Evolutionary conservation across 2,888 invertebrate genomes (phyloP), one percentile per base, ranked within the genome.

Genomic region (Dione vanillae): DNA sequence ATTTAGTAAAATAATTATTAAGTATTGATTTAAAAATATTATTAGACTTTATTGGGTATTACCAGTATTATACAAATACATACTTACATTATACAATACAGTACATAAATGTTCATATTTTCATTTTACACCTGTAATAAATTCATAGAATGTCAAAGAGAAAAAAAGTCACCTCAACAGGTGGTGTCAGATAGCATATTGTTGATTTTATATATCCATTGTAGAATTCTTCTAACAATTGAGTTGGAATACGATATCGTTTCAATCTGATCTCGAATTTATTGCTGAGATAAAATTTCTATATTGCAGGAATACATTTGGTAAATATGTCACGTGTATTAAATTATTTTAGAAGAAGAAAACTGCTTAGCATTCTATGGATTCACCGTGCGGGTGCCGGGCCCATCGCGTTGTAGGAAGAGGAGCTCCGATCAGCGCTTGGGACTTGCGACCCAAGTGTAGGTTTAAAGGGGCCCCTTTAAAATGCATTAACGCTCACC

Each of bases 191-290:
- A 52, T 35, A 51, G 51, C 59, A 43, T 35, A 52, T 68, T 67
- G 67, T 41, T 61, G 51, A 68, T 61, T 61, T 68, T 68, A 61
- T 68, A 61, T 51, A 51, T 37, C 49, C 41, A 52, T 61, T 51
- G 51, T 41, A 61, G 51, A 61, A 68, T 62, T 43, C 59, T 20
- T 59, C 37, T 59, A 45, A 65, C 65, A 70, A 70, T 70, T 59
- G 65, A 61, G 27, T 65, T 70, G 58, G 59, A 65, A 65, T 65
- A 70, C 65, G 65, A 65, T 52, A 65, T 65, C 65, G 65, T 51
- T 59, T 59, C 65, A 70, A 70, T 70, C 70, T 59, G 65, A 65
- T 70, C 70, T 70, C 64, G 65, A 70, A 65, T 70, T 70, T 70
- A 70, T 70, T 56, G 49, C n/a, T 58, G 51, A 43, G 35, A 59